Conservation (phyloP, 1,140 invertebrate genomes). For the Cotesia chilonis region DNA sequence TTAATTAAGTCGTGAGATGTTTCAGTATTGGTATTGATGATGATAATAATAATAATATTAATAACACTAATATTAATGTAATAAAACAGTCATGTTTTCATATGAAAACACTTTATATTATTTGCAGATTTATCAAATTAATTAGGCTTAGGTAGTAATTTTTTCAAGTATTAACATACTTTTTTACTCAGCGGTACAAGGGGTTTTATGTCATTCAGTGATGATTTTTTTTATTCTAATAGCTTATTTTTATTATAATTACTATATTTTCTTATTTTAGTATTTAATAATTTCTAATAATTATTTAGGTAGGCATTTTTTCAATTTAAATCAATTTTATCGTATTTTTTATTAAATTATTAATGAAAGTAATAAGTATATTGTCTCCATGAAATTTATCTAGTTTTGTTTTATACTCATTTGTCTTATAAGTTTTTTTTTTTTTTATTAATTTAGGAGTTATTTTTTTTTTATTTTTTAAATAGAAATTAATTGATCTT, state of each 20-base stretch:
- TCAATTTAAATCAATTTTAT: conserved; percentile 36
- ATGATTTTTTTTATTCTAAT: not conserved
- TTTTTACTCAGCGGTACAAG: conserved; percentile 41
- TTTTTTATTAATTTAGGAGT: no score
- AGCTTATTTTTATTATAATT: not conserved
- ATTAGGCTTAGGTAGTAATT: conserved; percentile 49
- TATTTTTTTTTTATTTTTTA: no score
- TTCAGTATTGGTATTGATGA: no score
- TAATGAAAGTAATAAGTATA: no score
- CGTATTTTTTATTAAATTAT: not conserved
- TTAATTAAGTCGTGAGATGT: no score
- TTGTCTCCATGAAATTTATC: no score
- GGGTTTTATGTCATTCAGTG: not conserved
- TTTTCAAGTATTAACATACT: conserved; percentile 55
- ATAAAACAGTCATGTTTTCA: no score
- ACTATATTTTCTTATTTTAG: conserved; percentile 2
- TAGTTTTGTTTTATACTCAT: no score
- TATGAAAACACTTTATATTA: not conserved
- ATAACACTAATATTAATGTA: no score
- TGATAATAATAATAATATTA: no score
- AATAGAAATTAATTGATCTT: no score
- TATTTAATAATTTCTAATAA: conserved; percentile 12
- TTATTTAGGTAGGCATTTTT: conserved; percentile 41
- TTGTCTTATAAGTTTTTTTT: no score
- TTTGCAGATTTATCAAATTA: conserved; percentile 52